Evolutionary conservation across 2,888 invertebrate genomes (phyloP), one percentile per base, ranked within the genome.

Genomic region (Perdita meconis): DNA sequence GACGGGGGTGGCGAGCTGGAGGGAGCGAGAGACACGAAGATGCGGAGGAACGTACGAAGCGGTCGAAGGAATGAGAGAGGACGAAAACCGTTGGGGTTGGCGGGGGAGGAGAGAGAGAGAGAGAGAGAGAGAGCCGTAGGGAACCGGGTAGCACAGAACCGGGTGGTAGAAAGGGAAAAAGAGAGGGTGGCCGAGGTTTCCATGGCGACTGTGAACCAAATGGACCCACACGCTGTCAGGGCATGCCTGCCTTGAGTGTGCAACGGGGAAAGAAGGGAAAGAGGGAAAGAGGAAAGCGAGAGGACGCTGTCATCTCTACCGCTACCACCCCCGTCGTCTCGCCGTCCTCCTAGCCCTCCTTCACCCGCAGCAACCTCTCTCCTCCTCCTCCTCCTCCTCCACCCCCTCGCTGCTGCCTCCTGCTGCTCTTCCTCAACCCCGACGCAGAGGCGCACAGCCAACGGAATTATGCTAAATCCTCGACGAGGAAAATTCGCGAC

Each of bases 391-490:
- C 55, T 44, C 64, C 22, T 1, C 42, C 56, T 30, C n/a, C n/a
- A n/a, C n/a, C n/a, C n/a, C n/a, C n/a, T n/a, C n/a, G 30, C 16
- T 22, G 38, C 38, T 40, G 55, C 53, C 51, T 40, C 12, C 55
- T 44, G 63, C 22, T 1, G 40, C 56, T 12, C 56, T 50, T 36
- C 19, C 55, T 44, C 67, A 26, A 44, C 44, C 61, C 64, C 40
- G 55, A n/a, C n/a, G n/a, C n/a, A n/a, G 74, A 80, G 81, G 80
- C 81, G 71, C 77, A 57, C 80, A 83, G 87, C 83, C 82, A 85
- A 83, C 78, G 77, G 83, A 87, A 88, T 88, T 88, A 88, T 88
- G 87, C 84, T 87, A 87, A 86, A 86, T 88, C 86, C 82, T 80
- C 85, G 78, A 81, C 83, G 82, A 82, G 86, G 86, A 86, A 88